Conservation (phyloP, 2,888 invertebrate species). For the Leptopilina myrica region DNA sequence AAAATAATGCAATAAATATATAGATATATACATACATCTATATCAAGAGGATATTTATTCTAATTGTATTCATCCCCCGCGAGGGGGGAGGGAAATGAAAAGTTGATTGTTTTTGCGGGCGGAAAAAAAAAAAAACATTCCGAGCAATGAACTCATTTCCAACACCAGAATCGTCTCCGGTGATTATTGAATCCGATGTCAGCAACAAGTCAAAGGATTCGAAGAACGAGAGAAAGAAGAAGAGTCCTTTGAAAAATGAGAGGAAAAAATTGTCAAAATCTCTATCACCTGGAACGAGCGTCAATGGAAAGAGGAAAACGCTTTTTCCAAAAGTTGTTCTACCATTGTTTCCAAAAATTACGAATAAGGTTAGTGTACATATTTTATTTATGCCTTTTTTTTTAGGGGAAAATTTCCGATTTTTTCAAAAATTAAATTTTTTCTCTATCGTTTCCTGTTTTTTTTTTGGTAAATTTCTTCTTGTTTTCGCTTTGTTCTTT, state of each 20-base stretch:
- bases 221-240: not conserved
- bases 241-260: not conserved
- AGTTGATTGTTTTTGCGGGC: not conserved
- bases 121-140: not conserved
- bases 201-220: not conserved
- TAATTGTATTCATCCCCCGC: too few species aligned
- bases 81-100: not conserved
- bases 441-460: too few species aligned
- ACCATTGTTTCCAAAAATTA: not conserved
- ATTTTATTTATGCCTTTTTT: too few species aligned
- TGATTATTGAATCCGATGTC: not conserved
- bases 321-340: slow-evolving; percentile 26
- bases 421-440: too few species aligned
- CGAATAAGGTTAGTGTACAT: not conserved
- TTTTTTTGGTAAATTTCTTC: too few species aligned
- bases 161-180: slow-evolving; percentile 21
- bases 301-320: not conserved
- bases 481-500: too few species aligned
- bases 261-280: not conserved
- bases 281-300: not conserved
- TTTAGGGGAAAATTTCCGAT: too few species aligned
- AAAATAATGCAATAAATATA: too few species aligned
- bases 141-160: slow-evolving; percentile 26
- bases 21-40: too few species aligned
- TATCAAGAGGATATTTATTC: too few species aligned